Evolutionary conservation across 2,797 vertebrate genomes (phyloP), one percentile per base, ranked within the genome.

Genomic region (Meda fulgida): DNA sequence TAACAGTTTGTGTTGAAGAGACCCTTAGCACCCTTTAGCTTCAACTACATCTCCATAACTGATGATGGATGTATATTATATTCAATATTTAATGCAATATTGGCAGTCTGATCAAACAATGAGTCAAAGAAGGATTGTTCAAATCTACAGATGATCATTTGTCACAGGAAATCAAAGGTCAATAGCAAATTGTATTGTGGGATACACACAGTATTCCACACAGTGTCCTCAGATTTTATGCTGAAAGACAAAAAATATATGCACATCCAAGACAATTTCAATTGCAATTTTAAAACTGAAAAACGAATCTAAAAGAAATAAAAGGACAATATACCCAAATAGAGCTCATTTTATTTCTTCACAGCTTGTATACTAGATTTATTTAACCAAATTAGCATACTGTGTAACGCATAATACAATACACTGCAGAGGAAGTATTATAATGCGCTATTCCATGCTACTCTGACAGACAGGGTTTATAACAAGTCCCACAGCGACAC

Each of bases 1-100:
- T 85, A 48, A 67, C n/a, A 26, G 23, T 72, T 77, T 19, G 36
- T 67, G 51, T 67, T 79, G 66, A 63, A 78, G 40, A 81, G 40
- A 73, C 51, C 9, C 13, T 38, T 36, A 58, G 38, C 4, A 0
- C 9, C 51, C 21, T 6, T 58, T 55, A n/a, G 3, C 53, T 78
- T 84, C 84, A 58, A 43, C 16, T 9, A 29, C 7, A 40, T 43
- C 7, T 60, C 75, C 53, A 38, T 16, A 48, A 66, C 23, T 9
- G 16, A 65, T 48, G n/a, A 4, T 40, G n/a, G 18, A 10, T 66
- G 26, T 23, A 31, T 48, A 21, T 19, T n/a, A 60, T 26, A n/a
- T 40, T 26, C 14, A 29, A 11, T 26, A 26, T 40, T 40, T n/a
- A 26, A 71, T 71, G 3, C 0, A 36, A n/a, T 60, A 18, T 58